Conservation (phyloP, 2,888 invertebrate species). For the Rhimphoctona megacephalus region DNA sequence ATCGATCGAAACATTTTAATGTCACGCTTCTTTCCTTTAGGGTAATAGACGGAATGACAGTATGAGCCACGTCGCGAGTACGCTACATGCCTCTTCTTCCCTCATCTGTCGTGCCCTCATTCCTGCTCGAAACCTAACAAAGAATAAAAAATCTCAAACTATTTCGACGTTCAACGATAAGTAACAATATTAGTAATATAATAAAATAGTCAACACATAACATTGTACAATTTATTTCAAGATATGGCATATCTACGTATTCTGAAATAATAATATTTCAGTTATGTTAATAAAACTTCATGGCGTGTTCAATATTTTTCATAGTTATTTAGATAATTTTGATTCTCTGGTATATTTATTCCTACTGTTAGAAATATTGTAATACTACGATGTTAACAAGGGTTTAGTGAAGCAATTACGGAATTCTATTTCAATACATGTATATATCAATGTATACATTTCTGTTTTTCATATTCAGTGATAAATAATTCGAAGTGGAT, state of each 20-base stretch:
- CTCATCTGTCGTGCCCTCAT: neutral
- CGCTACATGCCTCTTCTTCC: slow-evolving; percentile 23
- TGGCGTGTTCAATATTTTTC: neutral
- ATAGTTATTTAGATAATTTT: neutral
- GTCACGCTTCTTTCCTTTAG: slow-evolving; percentile 63
- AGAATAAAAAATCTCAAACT: neutral
- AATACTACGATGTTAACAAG: neutral
- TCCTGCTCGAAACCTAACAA: slow-evolving; percentile 13
- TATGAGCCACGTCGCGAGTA: slow-evolving; percentile 41
- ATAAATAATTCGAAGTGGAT: neutral
- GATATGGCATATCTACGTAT: neutral
- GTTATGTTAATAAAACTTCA: neutral
- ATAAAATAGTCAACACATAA: neutral
- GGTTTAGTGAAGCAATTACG: neutral
- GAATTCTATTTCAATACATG: neutral
- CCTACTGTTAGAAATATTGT: neutral
- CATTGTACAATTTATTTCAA: neutral
- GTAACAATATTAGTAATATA: too few species aligned
- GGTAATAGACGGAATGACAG: slow-evolving; percentile 57
- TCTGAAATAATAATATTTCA: neutral
- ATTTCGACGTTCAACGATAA: neutral
- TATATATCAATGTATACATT: neutral
- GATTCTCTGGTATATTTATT: neutral
- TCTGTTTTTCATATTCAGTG: neutral
- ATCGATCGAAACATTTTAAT: slow-evolving; percentile 64